Evolutionary conservation across 2,113 vertebrate species (phyloP), one percentile per base, ranked within the genome.

Genomic region (Trematocara nigrifrons): DNA sequence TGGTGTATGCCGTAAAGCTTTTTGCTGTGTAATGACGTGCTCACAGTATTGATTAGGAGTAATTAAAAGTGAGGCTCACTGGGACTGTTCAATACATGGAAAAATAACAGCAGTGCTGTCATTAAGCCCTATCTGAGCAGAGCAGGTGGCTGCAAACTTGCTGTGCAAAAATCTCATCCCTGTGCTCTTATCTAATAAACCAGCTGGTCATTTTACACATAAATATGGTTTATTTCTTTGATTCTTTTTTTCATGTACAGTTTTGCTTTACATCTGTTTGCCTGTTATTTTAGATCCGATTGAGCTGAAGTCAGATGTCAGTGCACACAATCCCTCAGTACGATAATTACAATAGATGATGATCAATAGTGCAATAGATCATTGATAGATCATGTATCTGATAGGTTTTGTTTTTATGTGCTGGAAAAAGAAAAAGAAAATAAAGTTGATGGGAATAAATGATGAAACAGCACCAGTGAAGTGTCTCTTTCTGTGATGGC

Each of bases 1-100:
- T 83, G 49, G 31, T 49, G 66, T 54, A 47, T 74, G 77, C 59
- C 20, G 22, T 82, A 13, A 83, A 87, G 85, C 79, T 66, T 86
- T 91, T 89, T 84, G 61, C 88, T 86, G 82, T 87, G 90, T 92
- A 89, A 92, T 90, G 86, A 91, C 10, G 56, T 79, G 38, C 42
- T 83, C 78, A n/a, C 82, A 52, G 66, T 91, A 95, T 95, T 89
- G 94, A 95, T 95, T 89, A 42, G 87, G 57, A 20, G 79, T 94
- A 94, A 95, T 95, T 91, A 95, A 89, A 92, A 93, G 91, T 35
- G 85, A 82, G 82, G 81, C 92, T 93, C 79, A 52, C 80, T 86
- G 89, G 83, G 82, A 86, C 87, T 86, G 94, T 89, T 95, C 94
- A 95, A 95, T 94, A 94, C 87, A 69, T 93, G 91, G 91, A 94